These are phyloP conservation scores for Enteromius argenteus DNA, from an alignment of 2,797 vertebrate genomes.

Conservation along the genomic window DNA sequence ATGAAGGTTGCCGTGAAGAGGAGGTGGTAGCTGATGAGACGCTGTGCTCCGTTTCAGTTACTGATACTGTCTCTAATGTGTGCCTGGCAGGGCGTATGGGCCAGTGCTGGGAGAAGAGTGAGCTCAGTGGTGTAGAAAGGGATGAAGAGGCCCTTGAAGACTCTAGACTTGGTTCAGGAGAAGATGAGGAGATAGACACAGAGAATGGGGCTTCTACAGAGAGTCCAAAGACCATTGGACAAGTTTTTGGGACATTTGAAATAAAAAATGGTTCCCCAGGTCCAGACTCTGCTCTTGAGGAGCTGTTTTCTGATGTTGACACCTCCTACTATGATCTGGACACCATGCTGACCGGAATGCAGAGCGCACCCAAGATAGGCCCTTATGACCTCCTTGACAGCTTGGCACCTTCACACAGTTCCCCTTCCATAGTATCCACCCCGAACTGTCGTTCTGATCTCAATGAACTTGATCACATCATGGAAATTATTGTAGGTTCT, in stretches of 20 bases:
- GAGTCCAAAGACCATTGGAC: slow-evolving; percentile 80
- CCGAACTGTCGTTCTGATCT: slow-evolving; percentile 85
- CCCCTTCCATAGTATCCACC: slow-evolving; percentile 70
- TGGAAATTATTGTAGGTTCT: slow-evolving; percentile 89
- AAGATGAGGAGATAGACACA: slow-evolving; percentile 54
- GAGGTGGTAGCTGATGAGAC: slow-evolving; percentile 66
- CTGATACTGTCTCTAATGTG: slow-evolving; percentile 57
- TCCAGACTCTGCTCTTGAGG: slow-evolving; percentile 85
- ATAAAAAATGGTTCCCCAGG: slow-evolving; percentile 76
- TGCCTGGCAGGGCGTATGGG: slow-evolving; percentile 66
- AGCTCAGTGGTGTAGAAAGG: slow-evolving; percentile 65
- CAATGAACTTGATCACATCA: slow-evolving; percentile 87
- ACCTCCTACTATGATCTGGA: slow-evolving; percentile 95
- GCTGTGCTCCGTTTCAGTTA: slow-evolving; percentile 59
- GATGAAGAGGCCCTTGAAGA: slow-evolving; percentile 60
- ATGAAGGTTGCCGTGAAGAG: slow-evolving; percentile 63
- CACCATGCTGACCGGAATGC: slow-evolving; percentile 93
- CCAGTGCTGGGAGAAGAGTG: slow-evolving; percentile 65
- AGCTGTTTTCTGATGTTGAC: slow-evolving; percentile 94
- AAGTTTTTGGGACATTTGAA: slow-evolving; percentile 85
- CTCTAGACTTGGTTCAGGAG: slow-evolving; percentile 53
- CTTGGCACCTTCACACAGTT: slow-evolving; percentile 80
- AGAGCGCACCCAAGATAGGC: slow-evolving; percentile 86
- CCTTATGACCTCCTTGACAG: slow-evolving; percentile 90
- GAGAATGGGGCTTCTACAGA: slow-evolving; percentile 55